Conservation (phyloP, 2,888 invertebrate species). For the Temnothorax rugatulus region DNA sequence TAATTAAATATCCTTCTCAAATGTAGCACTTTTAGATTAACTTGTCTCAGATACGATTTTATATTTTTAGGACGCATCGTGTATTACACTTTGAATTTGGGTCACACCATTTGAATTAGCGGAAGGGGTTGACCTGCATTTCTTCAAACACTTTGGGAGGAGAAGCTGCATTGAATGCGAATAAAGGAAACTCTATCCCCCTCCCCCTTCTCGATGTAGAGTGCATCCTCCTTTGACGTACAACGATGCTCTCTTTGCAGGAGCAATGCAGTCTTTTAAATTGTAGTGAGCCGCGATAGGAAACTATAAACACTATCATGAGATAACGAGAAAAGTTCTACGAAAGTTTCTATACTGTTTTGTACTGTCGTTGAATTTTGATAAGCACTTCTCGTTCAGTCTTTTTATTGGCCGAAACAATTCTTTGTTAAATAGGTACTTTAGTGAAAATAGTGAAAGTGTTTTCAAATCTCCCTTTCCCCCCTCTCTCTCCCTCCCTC, state of each 20-base stretch:
- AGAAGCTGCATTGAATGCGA: slow-evolving; percentile 50
- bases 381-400: not conserved
- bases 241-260: slow-evolving; percentile 52
- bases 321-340: not conserved
- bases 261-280: slow-evolving; percentile 7
- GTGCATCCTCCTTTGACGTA: slow-evolving; percentile 56
- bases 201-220: slow-evolving; percentile 40
- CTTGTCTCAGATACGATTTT: slow-evolving; percentile 6
- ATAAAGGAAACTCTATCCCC: slow-evolving; percentile 63
- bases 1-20: not conserved
- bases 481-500: not conserved
- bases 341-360: not conserved
- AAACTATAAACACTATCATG: not conserved
- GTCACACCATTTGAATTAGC: slow-evolving; percentile 66
- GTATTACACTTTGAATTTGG: slow-evolving; percentile 64
- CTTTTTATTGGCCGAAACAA: not conserved
- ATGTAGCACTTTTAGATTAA: not conserved
- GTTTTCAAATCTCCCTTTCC: not conserved
- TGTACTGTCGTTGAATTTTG: not conserved
- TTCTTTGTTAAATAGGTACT: not conserved
- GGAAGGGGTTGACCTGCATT: slow-evolving; percentile 70
- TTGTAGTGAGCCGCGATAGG: not conserved
- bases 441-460: not conserved
- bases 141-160: slow-evolving; percentile 65
- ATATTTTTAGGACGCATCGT: slow-evolving; percentile 58